phyloP scores from a whole-genome alignment of 2,113 vertebrate genomes.

The Acanthochromis polyacanthus region DNA sequence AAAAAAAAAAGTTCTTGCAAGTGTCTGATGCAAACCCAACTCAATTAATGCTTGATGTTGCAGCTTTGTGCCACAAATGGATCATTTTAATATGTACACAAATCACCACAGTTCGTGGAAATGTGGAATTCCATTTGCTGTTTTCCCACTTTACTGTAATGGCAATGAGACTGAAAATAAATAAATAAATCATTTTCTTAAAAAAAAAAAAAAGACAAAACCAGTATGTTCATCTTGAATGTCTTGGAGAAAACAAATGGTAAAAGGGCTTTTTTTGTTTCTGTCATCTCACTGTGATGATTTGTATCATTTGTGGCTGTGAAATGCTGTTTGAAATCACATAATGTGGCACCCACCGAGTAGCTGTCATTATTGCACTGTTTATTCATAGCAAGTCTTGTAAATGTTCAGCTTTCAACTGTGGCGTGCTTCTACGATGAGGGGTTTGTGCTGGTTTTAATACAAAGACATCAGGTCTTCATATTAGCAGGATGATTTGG shows the following conservation, averaged over 20 bases:
- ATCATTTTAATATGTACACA: no score
- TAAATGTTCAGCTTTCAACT: constrained; percentile 57
- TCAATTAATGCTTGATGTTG: constrained; percentile 6
- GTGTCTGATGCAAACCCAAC: constrained; percentile 30
- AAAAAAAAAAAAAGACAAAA: constrained; percentile 35
- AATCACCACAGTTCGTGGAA: no score
- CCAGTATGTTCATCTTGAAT: background rate
- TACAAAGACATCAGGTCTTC: constrained; percentile 30
- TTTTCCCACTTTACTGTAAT: constrained; percentile 5
- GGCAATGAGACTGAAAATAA: background rate
- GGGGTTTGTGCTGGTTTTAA: constrained; percentile 30
- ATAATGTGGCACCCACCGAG: constrained; percentile 39
- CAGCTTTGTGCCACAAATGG: background rate
- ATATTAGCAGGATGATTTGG: constrained; percentile 21
- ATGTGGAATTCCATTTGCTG: background rate
- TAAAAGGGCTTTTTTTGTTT: constrained; percentile 13
- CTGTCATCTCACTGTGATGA: constrained; percentile 31
- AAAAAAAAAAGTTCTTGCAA: constrained; percentile 28
- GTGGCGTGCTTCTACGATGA: constrained; percentile 8
- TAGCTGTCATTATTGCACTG: constrained; percentile 56
- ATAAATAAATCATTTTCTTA: background rate
- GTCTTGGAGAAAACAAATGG: constrained; percentile 31
- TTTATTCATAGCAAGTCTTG: constrained; percentile 49
- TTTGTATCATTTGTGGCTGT: constrained; percentile 49
- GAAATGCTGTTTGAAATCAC: constrained; percentile 58